Conservation (phyloP, 2,797 vertebrate species). For the Chanos chanos region DNA sequence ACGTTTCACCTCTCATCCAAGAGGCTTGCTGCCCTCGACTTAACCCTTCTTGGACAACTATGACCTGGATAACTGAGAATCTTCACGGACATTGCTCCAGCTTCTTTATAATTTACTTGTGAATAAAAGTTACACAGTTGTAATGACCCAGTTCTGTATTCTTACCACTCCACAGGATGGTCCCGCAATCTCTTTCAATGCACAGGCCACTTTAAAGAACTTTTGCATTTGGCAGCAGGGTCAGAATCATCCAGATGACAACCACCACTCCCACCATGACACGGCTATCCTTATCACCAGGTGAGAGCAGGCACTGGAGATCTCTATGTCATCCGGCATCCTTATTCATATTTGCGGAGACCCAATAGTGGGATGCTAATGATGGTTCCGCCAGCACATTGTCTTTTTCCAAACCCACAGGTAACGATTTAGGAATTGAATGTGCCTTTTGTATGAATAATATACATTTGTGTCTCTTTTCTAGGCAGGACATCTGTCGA, state of each 20-base stretch:
- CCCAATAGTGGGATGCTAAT: background rate
- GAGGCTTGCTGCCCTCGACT: too few relatives aligned
- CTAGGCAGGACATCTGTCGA: constrained; percentile 97
- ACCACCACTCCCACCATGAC: constrained; percentile 85
- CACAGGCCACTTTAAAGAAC: constrained; percentile 96
- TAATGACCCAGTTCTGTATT: constrained; percentile 3
- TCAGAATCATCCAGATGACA: constrained; percentile 86
- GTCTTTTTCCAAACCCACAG: too few relatives aligned
- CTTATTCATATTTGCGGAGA: background rate
- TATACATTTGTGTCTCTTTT: constrained; percentile 30
- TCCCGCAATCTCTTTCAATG: constrained; percentile 91
- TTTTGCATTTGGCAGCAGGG: constrained; percentile 98
- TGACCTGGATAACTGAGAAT: too few relatives aligned
- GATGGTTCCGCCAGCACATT: too few relatives aligned
- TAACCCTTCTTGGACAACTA: too few relatives aligned
- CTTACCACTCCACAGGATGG: constrained; percentile 76
- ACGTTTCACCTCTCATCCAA: too few relatives aligned
- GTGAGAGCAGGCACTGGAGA: too few relatives aligned
- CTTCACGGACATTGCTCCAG: too few relatives aligned
- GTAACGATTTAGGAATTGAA: too few relatives aligned
- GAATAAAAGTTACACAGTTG: too few relatives aligned
- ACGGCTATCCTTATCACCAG: constrained; percentile 96
- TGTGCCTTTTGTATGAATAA: background rate
- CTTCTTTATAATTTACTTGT: too few relatives aligned
- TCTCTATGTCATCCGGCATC: background rate